Conservation (phyloP, 2,888 invertebrate genomes). For the Helleia helle region DNA sequence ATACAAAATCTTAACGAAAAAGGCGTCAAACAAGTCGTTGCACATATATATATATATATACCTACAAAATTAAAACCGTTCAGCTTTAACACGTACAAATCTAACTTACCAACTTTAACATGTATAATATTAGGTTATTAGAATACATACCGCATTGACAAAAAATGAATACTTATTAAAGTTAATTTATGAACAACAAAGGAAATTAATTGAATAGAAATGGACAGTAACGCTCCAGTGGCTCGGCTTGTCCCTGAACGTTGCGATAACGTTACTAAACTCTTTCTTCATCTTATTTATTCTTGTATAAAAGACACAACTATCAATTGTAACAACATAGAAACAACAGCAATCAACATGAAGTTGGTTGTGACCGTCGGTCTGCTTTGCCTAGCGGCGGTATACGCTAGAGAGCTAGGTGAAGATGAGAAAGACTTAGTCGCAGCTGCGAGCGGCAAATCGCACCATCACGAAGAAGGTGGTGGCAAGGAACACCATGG, state of each 20-base stretch:
- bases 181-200: conserved; percentile 13
- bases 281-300: conserved; percentile 51
- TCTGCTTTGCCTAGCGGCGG: conserved; percentile 54
- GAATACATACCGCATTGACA: no score
- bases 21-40: no score
- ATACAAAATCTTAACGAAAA: no score
- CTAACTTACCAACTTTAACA: no score
- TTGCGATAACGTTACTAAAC: conserved; percentile 48
- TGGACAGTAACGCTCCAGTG: conserved; percentile 48
- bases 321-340: conserved; percentile 32
- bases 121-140: no score
- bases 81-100: no score
- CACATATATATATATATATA: no score
- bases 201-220: conserved; percentile 23
- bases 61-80: no score
- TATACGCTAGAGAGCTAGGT: conserved; percentile 44
- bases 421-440: conserved; percentile 57
- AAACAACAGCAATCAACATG: conserved; percentile 45
- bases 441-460: conserved; percentile 52
- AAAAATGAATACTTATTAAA: no score
- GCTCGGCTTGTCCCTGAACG: conserved; percentile 33
- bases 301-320: conserved; percentile 55
- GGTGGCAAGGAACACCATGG: conserved; percentile 60
- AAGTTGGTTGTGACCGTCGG: conserved; percentile 51
- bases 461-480: conserved; percentile 50